Evolutionary conservation across 1,140 invertebrate species (phyloP).

Genomic region (Plectrocnemia conspersa): DNA sequence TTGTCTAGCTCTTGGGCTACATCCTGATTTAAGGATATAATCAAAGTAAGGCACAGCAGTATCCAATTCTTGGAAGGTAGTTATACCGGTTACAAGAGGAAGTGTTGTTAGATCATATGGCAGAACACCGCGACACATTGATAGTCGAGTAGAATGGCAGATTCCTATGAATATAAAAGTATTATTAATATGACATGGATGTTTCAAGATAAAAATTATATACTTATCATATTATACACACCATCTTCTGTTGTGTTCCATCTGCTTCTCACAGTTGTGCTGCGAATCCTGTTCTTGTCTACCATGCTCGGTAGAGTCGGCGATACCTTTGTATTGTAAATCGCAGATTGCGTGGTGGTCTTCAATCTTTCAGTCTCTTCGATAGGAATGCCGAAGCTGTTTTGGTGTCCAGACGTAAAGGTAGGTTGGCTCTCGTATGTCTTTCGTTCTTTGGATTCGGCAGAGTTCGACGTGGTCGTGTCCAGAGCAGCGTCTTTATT

Average conservation of each 20-base stretch:
- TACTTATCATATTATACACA: constrained; percentile 12
- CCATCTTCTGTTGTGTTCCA: constrained; percentile 37
- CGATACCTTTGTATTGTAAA: constrained; percentile 53
- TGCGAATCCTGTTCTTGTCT: constrained; percentile 35
- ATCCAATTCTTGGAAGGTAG: constrained; percentile 42
- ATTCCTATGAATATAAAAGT: constrained; percentile 37
- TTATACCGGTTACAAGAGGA: constrained; percentile 41
- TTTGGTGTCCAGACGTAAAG: constrained; percentile 58
- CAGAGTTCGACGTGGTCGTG: constrained; percentile 25
- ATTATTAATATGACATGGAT: background rate
- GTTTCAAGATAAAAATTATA: background rate
- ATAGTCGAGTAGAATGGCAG: constrained; percentile 45
- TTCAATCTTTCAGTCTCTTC: constrained; percentile 54
- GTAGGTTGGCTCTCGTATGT: constrained; percentile 9
- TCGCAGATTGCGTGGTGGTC: constrained; percentile 48
- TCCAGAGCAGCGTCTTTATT: constrained; percentile 34
- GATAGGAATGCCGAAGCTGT: constrained; percentile 56
- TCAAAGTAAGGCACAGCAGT: constrained; percentile 51
- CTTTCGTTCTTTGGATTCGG: constrained; percentile 16
- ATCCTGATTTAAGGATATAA: constrained; percentile 56
- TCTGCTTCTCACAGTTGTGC: constrained; percentile 32
- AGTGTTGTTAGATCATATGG: constrained; percentile 59
- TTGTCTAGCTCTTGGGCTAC: constrained; percentile 56
- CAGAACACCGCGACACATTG: constrained; percentile 55
- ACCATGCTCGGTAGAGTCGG: constrained; percentile 52